Base-by-base conservation (phyloP, 2,113 vertebrate genomes). In the Carettochelys insculpta region DNA sequence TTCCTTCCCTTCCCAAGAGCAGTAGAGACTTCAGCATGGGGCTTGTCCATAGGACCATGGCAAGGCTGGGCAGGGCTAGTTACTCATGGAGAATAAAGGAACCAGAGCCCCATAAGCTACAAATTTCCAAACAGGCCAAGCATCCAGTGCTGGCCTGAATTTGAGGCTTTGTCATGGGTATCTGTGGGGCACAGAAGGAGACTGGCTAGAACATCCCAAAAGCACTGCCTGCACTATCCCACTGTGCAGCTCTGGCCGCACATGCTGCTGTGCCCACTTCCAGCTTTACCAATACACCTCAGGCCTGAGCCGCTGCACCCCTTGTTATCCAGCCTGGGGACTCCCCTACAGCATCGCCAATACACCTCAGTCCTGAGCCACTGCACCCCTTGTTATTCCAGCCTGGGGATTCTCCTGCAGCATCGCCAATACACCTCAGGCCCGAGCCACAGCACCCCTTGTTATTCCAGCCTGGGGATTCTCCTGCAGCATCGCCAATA, bases 1-100 rank as follows among this genome's bases (percentile, higher is more conserved):
- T 43, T 53, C 45, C 11, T 1, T 0, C 71, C 0, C 1, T 65
- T 48, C 71, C 54, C 2, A 0, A 50, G 61, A 19, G 31, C 16
- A 31, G 13, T 34, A 17, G 14, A 19, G 41, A 25, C 71, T 45
- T 41, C 71, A 7, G 13, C 38, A 25, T 43, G 13, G 68, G 41
- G 71, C 71, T 45, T 24, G 38, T 24, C 41, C 6, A 20, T 75
- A 27, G 71, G 41, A 16, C 41, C 38, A 16, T 45, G 31, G 24
- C 24, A 80, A 43, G 71, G 22, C 71, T 75, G 71, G 22, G 22
- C 71, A 43, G 71, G 22, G 22, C 41, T 7, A 7, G 41, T n/a
- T 68, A 38, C 61, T 38, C 61, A 20, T 38, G 61, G 61, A 38
- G 34, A n/a, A 19, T 68, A 75, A 45, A 75, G 22, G 24, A 45